phyloP scores from a whole-genome alignment of 2,113 vertebrate genomes.

The Clupea harengus region DNA sequence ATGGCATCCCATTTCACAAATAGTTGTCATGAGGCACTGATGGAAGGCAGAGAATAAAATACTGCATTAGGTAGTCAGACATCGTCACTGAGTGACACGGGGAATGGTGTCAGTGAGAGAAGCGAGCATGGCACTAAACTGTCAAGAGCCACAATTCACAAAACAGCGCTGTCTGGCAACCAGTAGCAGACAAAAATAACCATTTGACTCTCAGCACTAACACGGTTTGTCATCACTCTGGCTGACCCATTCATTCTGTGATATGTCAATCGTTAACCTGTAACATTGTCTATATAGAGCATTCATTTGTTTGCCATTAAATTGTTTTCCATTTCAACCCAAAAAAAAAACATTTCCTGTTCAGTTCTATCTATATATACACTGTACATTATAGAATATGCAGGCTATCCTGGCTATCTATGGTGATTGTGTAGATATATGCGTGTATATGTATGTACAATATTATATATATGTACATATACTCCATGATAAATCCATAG shows the following conservation, averaged over 20 bases:
- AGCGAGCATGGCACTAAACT: background rate
- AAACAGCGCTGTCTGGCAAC: background rate
- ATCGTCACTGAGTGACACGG: background rate
- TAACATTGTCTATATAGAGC: background rate
- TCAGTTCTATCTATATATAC: background rate
- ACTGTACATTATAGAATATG: background rate
- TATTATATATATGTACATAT: background rate
- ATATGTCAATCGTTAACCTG: background rate
- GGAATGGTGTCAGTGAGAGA: background rate
- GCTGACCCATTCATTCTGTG: background rate
- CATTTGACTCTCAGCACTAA: slow-evolving; percentile 4
- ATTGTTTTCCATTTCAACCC: background rate
- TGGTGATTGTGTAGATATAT: background rate
- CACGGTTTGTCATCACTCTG: background rate
- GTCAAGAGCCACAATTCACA: slow-evolving; percentile 17
- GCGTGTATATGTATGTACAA: background rate
- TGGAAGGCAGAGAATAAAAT: background rate
- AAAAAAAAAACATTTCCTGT: background rate
- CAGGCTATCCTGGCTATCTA: background rate
- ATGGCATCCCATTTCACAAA: background rate
- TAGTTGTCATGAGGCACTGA: background rate
- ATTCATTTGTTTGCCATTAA: background rate
- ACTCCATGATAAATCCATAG: background rate
- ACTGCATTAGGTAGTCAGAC: background rate
- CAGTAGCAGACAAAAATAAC: background rate